A percentile compares a stretch with the other conserved stretches of the same genome.
Conservation (phyloP, 2,113 vertebrate species). For the Polypterus bichir region DNA sequence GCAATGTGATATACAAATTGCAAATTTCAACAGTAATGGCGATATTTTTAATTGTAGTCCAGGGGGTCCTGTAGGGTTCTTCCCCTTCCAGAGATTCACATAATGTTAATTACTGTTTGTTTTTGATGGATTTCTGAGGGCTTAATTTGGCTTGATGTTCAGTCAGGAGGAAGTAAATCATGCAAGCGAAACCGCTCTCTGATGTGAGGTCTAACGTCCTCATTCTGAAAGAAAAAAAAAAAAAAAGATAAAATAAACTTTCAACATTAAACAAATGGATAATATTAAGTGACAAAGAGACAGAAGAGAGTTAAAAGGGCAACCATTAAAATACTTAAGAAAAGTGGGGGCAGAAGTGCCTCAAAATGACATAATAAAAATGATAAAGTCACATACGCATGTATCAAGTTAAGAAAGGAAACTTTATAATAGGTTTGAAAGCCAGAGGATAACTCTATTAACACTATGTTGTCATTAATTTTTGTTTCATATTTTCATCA, state of each 20-base stretch:
- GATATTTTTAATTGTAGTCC: conserved; percentile 79
- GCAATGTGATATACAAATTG: conserved; percentile 54
- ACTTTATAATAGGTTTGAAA: too few species aligned
- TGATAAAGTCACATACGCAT: too few species aligned
- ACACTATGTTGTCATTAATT: too few species aligned
- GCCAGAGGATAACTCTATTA: too few species aligned
- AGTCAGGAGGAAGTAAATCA: conserved; percentile 91
- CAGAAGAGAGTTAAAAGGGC: too few species aligned
- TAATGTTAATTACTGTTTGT: conserved; percentile 32
- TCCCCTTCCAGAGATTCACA: conserved; percentile 42
- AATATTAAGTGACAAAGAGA: too few species aligned
- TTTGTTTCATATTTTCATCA: too few species aligned
- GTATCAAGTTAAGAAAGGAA: too few species aligned
- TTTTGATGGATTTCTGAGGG: conserved; percentile 9
- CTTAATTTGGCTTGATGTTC: conserved; percentile 28
- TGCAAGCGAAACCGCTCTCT: conserved; percentile 94
- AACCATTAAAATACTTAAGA: too few species aligned
- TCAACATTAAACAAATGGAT: background rate
- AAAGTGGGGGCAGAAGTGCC: too few species aligned
- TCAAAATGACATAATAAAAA: too few species aligned
- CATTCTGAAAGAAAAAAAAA: conserved; percentile 57
- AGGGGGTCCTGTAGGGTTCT: conserved; percentile 62
- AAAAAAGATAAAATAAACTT: background rate
- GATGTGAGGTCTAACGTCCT: conserved; percentile 94
- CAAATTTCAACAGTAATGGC: conserved; percentile 83